Conservation (phyloP, 2,113 vertebrate genomes). For the Arenaria interpres region DNA sequence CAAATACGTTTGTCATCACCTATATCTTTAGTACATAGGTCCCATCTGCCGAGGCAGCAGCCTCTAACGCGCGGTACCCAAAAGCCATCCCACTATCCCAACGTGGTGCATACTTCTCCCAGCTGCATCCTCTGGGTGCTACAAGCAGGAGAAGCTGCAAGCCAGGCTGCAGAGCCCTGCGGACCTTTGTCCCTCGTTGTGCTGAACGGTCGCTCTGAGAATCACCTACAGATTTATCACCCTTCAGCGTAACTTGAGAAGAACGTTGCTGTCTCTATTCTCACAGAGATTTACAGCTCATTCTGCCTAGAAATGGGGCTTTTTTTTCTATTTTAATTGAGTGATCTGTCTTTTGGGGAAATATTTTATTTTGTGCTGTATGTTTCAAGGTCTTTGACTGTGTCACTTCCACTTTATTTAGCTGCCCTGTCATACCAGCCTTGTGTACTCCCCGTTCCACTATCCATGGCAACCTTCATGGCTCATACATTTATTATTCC, state of each 20-base stretch:
- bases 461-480: background rate
- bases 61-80: background rate
- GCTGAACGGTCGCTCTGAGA: rapidly evolving
- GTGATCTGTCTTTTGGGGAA: slow-evolving; percentile 45
- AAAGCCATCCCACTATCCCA: background rate
- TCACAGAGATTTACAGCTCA: slow-evolving; percentile 34
- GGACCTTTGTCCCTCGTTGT: background rate
- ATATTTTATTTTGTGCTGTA: slow-evolving; percentile 25
- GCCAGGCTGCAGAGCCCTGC: background rate
- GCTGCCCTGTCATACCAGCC: background rate
- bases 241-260: background rate
- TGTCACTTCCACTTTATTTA: slow-evolving; percentile 41
- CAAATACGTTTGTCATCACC: background rate
- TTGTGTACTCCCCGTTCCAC: background rate
- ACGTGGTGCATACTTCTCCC: background rate
- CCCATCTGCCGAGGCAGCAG: background rate
- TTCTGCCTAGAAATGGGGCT: slow-evolving; percentile 3
- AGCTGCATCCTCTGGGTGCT: background rate
- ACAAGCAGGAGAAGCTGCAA: background rate
- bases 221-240: slow-evolving; percentile 45
- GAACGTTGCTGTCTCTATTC: background rate
- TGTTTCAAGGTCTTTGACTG: slow-evolving; percentile 41
- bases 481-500: background rate
- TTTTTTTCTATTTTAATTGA: slow-evolving; percentile 42
- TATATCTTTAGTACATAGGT: background rate